Conservation (phyloP, 2,888 invertebrate genomes). For the Mystacides longicornis region DNA sequence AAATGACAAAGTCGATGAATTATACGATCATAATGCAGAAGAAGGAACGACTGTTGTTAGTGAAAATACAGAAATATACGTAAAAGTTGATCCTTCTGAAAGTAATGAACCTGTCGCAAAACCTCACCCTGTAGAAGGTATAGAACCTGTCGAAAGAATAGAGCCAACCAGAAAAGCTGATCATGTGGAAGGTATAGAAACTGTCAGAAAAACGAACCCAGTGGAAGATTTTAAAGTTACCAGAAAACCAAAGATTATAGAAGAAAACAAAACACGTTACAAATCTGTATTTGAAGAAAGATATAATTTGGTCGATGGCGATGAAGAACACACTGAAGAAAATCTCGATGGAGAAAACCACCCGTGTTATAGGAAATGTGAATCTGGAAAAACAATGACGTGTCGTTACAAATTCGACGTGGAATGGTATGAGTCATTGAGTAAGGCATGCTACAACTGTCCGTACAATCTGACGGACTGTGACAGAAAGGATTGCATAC, state of each 20-base stretch:
- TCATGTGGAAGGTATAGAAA: no score
- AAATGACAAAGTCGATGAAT: not conserved
- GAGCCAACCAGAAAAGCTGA: no score
- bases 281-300: not conserved
- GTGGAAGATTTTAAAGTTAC: no score
- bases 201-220: no score
- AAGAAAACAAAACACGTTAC: not conserved
- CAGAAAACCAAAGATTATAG: not conserved
- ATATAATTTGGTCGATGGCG: not conserved
- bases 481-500: constrained; percentile 67
- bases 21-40: not conserved
- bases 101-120: no score
- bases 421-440: constrained; percentile 79
- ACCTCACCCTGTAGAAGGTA: no score
- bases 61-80: no score
- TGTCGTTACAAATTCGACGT: constrained; percentile 68
- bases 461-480: constrained; percentile 72
- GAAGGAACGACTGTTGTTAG: not conserved
- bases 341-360: constrained; percentile 38
- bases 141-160: no score
- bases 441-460: constrained; percentile 83
- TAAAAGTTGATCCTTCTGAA: no score
- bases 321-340: constrained; percentile 4
- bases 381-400: constrained; percentile 52
- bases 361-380: constrained; percentile 62